Conservation (phyloP, 2,888 invertebrate genomes). For the Barypeithes pellucidus region DNA sequence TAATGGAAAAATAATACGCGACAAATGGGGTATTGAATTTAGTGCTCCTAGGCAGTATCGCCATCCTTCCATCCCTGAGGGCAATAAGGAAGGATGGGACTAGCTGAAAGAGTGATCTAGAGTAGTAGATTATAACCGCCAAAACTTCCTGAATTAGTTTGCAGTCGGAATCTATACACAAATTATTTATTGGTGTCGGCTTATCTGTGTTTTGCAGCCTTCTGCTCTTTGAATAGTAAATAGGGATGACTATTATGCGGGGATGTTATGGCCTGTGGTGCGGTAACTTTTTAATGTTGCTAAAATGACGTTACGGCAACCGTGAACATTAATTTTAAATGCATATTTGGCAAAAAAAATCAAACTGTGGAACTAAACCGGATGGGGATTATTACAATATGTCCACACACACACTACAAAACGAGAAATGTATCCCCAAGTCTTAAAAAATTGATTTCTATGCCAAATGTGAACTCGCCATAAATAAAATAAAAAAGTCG, state of each 20-base stretch:
- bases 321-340: too few relatives aligned
- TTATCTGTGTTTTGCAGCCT: conserved; percentile 11
- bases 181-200: conserved; percentile 3
- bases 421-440: not conserved
- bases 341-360: too few relatives aligned
- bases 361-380: too few relatives aligned
- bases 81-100: too few relatives aligned
- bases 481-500: conserved; percentile 43
- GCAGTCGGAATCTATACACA: conserved; percentile 11
- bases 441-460: conserved; percentile 1
- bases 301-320: too few relatives aligned
- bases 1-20: conserved; percentile 8
- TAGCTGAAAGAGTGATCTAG: not conserved
- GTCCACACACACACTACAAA: too few relatives aligned
- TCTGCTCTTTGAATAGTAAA: conserved; percentile 2
- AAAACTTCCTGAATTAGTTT: not conserved
- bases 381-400: too few relatives aligned
- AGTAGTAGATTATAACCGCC: too few relatives aligned
- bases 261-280: not conserved
- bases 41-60: too few relatives aligned
- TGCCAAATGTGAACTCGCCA: conserved; percentile 36
- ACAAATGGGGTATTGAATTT: not conserved
- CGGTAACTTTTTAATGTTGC: not conserved
- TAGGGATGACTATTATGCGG: not conserved
- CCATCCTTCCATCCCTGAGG: too few relatives aligned